Evolutionary conservation across 2,113 vertebrate genomes (phyloP), one percentile per base, ranked within the genome.

Genomic region (Gymnorhina tibicen): DNA sequence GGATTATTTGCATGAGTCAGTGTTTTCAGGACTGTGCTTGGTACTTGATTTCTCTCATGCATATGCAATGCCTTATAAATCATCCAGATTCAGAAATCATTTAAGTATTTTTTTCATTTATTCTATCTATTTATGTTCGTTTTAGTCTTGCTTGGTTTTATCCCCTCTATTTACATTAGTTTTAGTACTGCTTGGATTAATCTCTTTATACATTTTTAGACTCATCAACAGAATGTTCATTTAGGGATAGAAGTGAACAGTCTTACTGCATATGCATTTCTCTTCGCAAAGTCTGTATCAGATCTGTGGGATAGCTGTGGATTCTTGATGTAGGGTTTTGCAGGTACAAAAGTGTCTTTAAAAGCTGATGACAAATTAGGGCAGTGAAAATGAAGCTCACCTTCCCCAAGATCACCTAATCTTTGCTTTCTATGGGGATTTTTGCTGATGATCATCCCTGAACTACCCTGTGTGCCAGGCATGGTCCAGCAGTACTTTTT

Each of bases 31-130:
- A 30, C 80, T 83, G 39, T 86, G 76, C 83, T 94, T 87, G 58
- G 76, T 97, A 75, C 89, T 96, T 97, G 89, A 94, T 87, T 97
- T 96, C 92, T 94, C 52, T 97, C 93, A 79, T 97, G 82, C 89
- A 81, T 97, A 91, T 69, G 37, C 66, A 95, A 30, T 94, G 75
- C 92, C 78, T 96, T 95, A 95, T 94, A 94, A 97, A 91, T 96
- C 93, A 96, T 86, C 60, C 77, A 73, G 56, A 95, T 83, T 96
- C 95, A 85, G 50, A 92, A 97, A 95, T 95, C 15, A 60, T 95
- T 91, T 82, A 84, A 73, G 44, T 86, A 41, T 78, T 89, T 87
- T 89, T 87, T 92, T 85, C n/a, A 85, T 93, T 94, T 93, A 76
- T 91, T 32, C 7, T 1, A 8, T 94, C 63, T 94, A 81, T 92